Base-by-base conservation (phyloP, 2,888 invertebrate genomes). In the Drosophila algonquin region DNA sequence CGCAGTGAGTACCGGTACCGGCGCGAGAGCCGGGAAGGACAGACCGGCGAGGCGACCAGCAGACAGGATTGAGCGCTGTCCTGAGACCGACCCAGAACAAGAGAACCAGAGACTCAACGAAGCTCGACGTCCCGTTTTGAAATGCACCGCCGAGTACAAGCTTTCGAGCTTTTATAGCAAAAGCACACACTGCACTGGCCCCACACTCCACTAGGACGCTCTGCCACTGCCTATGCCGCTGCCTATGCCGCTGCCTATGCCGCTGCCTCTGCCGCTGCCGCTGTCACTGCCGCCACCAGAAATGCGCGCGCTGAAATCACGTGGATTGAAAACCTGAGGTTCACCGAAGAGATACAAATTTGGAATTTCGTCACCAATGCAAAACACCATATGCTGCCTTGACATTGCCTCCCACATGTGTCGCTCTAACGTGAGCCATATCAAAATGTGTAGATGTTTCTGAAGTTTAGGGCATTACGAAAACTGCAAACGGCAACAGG, bases 141-240 rank as follows among this genome's bases (percentile, higher is more conserved):
- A 85, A 85, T 73, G 58, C 59, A 73, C 73, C 82, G 79, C 82
- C 78, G 63, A 9, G 44, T 1, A n/a, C 30, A 1, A 69, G 61
- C 75, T 67, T 55, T 44, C 1, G 10, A 71, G 76, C 80, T 82
- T 73, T 65, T 14, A 0, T 35, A 52, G 62, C 24, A 24, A 24
- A 24, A 24, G 24, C 24, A 5, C 24, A n/a, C 2, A 7, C 40
- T n/a, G 40, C n/a, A 40, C 7, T 27, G 6, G 52, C 9, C 14
- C 21, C 21, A 21, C 51, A 30, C 9, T 10, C 16, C 32, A 10
- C 67, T 21, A 21, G 21, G 21, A 21, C 18, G 21, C 48, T 58
- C 58, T 30, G 44, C 24, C 35, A 4, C 35, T 12, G 35, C 32
- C 32, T 10, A 21, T 21, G 21, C 2, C 21, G 21, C 21, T 32